Base-by-base conservation (phyloP, 2,888 invertebrate genomes). In the Meloe dianella region DNA sequence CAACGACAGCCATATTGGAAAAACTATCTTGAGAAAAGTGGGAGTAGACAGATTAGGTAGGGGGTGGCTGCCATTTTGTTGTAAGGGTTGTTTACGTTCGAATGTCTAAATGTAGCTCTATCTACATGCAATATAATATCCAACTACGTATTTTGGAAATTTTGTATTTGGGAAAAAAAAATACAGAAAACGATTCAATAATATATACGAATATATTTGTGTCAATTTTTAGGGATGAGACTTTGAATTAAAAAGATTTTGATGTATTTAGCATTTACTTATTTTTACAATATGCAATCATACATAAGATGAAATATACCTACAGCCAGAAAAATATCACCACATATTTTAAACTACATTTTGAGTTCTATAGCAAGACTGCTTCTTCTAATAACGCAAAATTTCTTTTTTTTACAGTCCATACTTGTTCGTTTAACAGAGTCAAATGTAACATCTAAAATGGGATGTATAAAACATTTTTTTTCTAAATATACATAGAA, bases 311-410 rank as follows among this genome's bases (percentile, higher is more conserved):
- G 83, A 82, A 81, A 81, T 83, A 84, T 83, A 83, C 83, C 83
- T 84, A 84, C 84, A 84, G 84, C 84, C 84, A 84, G 84, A 84
- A 84, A 84, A 84, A 84, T 84, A 84, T 84, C 84, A 84, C 84
- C 84, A 84, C 83, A 83, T 83, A 84, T 83, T 83, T 84, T 82
- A 84, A 83, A 83, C 83, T 84, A 84, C 83, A 83, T 82, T 82
- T 54, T 81, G 82, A 83, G 82, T 80, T 84, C 83, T 83, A 83
- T 77, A 79, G 80, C 79, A 80, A 80, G 82, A 82, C 82, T 82
- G 83, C 74, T 75, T 79, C 79, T 77, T 80, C 75, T 69, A 66
- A 64, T 68, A 66, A 71, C 68, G 68, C 68, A 68, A 67, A 47
- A 63, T 67, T 70, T 63, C 64, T 60, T 67, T 63, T 65, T 71